Percentiles rank a stretch among this genome's conserved stretches.
Evolutionary conservation across 2,113 vertebrate species (phyloP).

Genomic region (Campylorhamphus procurvoides): DNA sequence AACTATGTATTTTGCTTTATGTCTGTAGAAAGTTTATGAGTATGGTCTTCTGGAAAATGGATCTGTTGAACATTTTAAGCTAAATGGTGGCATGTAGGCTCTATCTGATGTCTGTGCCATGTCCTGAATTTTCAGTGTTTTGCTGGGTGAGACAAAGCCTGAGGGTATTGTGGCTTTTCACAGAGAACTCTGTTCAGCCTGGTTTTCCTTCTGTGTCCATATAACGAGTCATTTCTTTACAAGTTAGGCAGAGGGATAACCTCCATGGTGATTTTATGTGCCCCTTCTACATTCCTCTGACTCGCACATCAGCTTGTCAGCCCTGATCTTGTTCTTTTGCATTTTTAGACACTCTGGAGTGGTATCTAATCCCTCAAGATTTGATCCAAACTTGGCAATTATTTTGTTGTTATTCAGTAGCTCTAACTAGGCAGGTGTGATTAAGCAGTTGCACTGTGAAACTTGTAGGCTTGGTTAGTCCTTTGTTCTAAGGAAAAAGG

Average conservation of each 20-base stretch:
- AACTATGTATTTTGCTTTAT: background rate
- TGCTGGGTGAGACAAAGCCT: background rate
- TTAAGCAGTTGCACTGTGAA: background rate
- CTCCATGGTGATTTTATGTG: background rate
- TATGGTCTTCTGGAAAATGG: background rate
- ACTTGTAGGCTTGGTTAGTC: background rate
- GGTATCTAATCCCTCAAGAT: too few relatives aligned
- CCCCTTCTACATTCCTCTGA: background rate
- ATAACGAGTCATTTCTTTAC: background rate
- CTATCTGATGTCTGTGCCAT: background rate
- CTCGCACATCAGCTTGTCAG: background rate
- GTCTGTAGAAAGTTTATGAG: background rate
- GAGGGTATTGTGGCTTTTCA: background rate
- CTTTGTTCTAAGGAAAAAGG: background rate
- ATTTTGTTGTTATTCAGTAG: background rate
- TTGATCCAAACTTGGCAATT: background rate
- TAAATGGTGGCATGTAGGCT: fast-evolving
- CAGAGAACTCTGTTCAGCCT: background rate
- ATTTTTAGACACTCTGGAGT: background rate
- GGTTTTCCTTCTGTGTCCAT: background rate
- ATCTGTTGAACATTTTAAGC: background rate
- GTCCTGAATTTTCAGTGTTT: background rate
- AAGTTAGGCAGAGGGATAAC: background rate
- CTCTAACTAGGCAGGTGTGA: background rate
- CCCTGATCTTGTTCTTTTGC: background rate